phyloP scores from a whole-genome alignment of 2,888 invertebrate genomes.

The Conus canariensis region DNA sequence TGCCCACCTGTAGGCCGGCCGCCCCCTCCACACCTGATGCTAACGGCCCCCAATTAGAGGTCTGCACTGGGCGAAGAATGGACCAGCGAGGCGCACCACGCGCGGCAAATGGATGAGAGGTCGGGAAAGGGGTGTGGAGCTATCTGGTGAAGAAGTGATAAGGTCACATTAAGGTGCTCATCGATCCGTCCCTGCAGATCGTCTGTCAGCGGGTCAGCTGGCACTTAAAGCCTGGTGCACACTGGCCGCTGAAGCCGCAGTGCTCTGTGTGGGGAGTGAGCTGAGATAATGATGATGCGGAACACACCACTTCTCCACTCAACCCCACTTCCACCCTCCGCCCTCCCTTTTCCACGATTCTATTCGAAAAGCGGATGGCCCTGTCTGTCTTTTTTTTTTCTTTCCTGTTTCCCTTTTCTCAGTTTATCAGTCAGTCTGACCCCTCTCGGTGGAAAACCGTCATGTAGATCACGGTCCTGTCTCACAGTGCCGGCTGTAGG shows the following conservation, averaged over 20 bases:
- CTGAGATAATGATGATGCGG: too few relatives aligned
- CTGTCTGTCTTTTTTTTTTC: too few relatives aligned
- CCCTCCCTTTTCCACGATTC: too few relatives aligned
- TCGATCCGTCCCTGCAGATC: not conserved
- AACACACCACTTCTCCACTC: too few relatives aligned
- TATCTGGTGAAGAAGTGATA: not conserved
- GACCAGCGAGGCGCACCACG: not conserved
- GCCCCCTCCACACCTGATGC: not conserved
- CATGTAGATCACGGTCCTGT: too few relatives aligned
- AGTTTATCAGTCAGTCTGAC: too few relatives aligned
- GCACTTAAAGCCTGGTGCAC: not conserved
- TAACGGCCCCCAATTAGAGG: constrained; percentile 23
- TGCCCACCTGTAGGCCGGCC: not conserved
- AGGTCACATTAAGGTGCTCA: not conserved
- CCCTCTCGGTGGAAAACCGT: too few relatives aligned
- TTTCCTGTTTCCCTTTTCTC: too few relatives aligned
- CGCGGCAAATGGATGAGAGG: not conserved
- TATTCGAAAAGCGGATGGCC: too few relatives aligned
- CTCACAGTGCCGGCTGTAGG: too few relatives aligned
- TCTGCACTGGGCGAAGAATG: constrained; percentile 1
- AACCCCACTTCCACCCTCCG: too few relatives aligned
- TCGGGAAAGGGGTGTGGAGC: not conserved
- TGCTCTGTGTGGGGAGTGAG: not conserved
- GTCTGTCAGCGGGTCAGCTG: not conserved
- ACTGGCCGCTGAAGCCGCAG: not conserved